Conservation (phyloP, 2,113 vertebrate species). For the Nannobrachium achirus region DNA sequence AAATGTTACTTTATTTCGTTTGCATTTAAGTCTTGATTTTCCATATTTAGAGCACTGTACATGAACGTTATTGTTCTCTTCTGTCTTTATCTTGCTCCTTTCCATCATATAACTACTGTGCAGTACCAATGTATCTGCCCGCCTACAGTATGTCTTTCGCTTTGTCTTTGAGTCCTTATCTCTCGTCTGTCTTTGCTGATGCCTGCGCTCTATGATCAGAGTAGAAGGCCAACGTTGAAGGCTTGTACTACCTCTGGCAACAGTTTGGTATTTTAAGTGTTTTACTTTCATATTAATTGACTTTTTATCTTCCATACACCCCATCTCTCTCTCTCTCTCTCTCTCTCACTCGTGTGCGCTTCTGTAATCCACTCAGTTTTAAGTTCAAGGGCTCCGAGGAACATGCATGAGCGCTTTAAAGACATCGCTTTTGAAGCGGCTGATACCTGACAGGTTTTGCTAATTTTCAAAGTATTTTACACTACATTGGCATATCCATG, state of each 20-base stretch:
- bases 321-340: too few relatives aligned
- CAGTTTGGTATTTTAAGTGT: slow-evolving; percentile 71
- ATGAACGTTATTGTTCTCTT: too few relatives aligned
- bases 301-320: slow-evolving; percentile 63
- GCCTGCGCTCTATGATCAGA: slow-evolving; percentile 52
- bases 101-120: not conserved
- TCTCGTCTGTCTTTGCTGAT: slow-evolving; percentile 34
- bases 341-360: too few relatives aligned
- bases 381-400: slow-evolving; percentile 73
- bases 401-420: slow-evolving; percentile 63
- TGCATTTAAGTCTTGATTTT: too few relatives aligned
- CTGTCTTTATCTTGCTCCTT: not conserved
- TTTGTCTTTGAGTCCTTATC: slow-evolving; percentile 40
- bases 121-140: too few relatives aligned
- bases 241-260: slow-evolving; percentile 62
- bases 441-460: slow-evolving; percentile 71
- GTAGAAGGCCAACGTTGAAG: slow-evolving; percentile 53
- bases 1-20: too few relatives aligned
- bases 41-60: too few relatives aligned
- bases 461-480: slow-evolving; percentile 75
- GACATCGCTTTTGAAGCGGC: slow-evolving; percentile 61
- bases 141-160: not conserved
- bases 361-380: slow-evolving; percentile 50
- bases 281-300: slow-evolving; percentile 67
- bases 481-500: slow-evolving; percentile 51